Base-by-base conservation (phyloP, 1,140 invertebrate genomes). In the Mamestra configurata region DNA sequence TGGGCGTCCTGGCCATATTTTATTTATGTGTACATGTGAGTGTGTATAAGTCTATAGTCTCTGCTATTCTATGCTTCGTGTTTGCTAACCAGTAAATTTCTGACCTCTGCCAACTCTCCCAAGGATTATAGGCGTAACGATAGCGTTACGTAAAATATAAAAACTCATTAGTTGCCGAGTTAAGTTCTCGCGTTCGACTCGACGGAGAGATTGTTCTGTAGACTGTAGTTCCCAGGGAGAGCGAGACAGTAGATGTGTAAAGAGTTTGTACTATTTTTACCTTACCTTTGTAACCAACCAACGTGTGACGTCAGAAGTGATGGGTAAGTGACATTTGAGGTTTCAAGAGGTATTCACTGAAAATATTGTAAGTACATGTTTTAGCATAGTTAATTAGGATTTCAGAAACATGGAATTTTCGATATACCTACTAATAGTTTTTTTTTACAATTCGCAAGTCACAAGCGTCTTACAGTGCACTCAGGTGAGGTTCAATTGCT, bases 111-210 rank as follows among this genome's bases (percentile, higher is more conserved):
- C 61, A 40, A 43, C 35, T 20, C 61, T 40, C 66, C 66, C 66
- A 70, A 46, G 40, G 40, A 70, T 70, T 27, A 24, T 24, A 68
- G 20, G 40, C 66, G 66, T 70, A 15, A 46, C 22, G 13, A 5
- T 68, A 68, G 1, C 20, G 7, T 70, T 70, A 70, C 40, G 66
- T 70, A 70, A 70, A 70, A 70, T 49, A 49, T 70, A 70, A 66
- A 66, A 66, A 70, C 40, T 70, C 40, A 70, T 70, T 70, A 46
- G 40, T 46, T 70, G 40, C 37, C 49, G 49, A 70, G 20, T n/a
- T 66, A 66, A 66, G 66, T 70, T 70, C 37, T 40, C 66, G 66
- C 40, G 37, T 70, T 37, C 61, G 35, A 49, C 20, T 70, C 20
- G 20, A 46, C 27, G 49, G 61, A 70, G 66, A 70, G 66, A 70